These are phyloP conservation scores for Halcyon senegalensis DNA, from an alignment of 2,113 vertebrate species.

Conservation along the genomic window DNA sequence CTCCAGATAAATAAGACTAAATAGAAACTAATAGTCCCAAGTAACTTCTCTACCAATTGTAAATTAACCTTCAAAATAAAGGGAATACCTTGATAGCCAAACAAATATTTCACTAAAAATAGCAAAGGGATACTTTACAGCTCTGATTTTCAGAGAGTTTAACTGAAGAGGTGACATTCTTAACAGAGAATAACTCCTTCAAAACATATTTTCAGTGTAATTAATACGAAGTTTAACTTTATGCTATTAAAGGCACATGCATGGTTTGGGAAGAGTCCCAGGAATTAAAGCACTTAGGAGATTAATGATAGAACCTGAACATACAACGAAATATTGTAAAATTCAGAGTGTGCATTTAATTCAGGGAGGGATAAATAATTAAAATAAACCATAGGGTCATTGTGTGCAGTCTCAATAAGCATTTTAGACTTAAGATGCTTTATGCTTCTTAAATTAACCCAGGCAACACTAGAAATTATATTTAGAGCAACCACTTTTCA, in stretches of 20 bases:
- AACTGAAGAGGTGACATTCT: not conserved
- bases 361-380: not conserved
- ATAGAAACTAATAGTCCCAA: not conserved
- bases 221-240: not conserved
- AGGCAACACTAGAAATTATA: not conserved
- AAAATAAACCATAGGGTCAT: not conserved
- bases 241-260: not conserved
- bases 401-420: not conserved
- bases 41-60: not conserved
- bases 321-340: not conserved
- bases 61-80: not conserved
- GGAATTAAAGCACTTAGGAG: not conserved
- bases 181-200: not conserved
- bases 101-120: not conserved
- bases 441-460: not conserved
- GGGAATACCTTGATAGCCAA: not conserved
- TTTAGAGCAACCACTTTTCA: not conserved
- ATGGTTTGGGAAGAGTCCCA: not conserved
- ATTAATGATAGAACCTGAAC: not conserved
- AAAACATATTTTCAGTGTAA: not conserved
- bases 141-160: not conserved
- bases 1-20: not conserved
- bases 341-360: not conserved
- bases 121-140: not conserved
- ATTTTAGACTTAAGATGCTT: not conserved